Evolutionary conservation across 2,113 vertebrate genomes (phyloP).

Genomic region (Sterrhoptilus dennistouni): DNA sequence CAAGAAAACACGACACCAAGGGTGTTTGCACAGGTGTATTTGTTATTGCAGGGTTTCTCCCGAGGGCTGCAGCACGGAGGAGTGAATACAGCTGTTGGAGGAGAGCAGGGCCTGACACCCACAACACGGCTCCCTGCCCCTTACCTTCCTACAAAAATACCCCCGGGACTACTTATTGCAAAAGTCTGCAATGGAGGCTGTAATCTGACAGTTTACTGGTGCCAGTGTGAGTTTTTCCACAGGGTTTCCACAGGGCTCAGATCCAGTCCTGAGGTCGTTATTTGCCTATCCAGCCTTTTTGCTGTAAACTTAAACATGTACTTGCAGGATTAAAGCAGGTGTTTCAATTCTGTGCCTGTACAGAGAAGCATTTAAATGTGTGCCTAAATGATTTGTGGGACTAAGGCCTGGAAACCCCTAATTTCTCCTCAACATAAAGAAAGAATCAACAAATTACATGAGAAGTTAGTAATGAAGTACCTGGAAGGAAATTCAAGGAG

Average conservation of each 20-base stretch:
- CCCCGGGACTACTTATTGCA: not conserved
- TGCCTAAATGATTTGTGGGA: not conserved
- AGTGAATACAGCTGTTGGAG: not conserved
- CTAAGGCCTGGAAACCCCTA: not conserved
- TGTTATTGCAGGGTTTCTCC: not conserved
- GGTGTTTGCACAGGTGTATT: conserved; percentile 34
- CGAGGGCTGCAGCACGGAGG: fast-evolving
- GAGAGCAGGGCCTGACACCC: not conserved
- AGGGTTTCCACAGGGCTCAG: not conserved
- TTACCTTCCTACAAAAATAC: not conserved
- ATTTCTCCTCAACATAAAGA: not conserved
- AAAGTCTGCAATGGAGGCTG: not conserved
- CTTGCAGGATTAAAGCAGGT: not conserved
- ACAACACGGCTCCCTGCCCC: fast-evolving
- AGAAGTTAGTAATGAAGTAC: not conserved
- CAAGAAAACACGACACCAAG: not conserved
- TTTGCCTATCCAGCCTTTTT: fast-evolving
- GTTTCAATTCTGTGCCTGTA: not conserved
- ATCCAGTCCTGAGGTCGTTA: not conserved
- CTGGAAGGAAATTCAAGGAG: not conserved
- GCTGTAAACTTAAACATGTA: not conserved
- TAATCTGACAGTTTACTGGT: not conserved
- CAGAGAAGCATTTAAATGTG: not conserved
- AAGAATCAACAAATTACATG: not conserved
- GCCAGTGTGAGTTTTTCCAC: not conserved